phyloP scores from a whole-genome alignment of 1,140 invertebrate species.

The Cepaea nemoralis region DNA sequence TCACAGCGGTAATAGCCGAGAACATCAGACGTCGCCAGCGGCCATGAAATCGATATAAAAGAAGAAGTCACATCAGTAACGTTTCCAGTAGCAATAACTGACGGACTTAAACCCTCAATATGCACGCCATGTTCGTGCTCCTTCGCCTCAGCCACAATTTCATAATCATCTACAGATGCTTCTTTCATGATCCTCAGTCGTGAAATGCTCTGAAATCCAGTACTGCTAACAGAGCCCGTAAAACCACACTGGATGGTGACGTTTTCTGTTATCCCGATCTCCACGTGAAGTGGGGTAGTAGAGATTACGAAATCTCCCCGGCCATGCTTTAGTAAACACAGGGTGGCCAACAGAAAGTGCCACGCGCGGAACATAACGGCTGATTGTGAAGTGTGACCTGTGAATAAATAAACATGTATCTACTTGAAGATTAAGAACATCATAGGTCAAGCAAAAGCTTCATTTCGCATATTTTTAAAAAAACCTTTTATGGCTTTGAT shows the following conservation, averaged over 20 bases:
- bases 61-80: background rate
- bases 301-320: background rate
- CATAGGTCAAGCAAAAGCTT: too few species aligned
- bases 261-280: conserved; percentile 10
- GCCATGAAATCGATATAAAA: background rate
- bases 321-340: background rate
- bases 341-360: background rate
- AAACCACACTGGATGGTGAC: background rate
- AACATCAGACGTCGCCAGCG: background rate
- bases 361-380: background rate
- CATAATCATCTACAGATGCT: background rate
- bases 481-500: too few species aligned
- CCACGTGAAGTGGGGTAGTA: background rate
- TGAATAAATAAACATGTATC: background rate
- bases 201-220: background rate
- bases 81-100: background rate
- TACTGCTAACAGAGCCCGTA: background rate
- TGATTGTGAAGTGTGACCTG: background rate
- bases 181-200: background rate
- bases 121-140: background rate
- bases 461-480: too few species aligned
- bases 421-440: too few species aligned
- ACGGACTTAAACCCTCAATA: background rate
- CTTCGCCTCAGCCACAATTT: background rate
- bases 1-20: conserved; percentile 6